Evolutionary conservation across 1,140 invertebrate species (phyloP), one percentile per base, ranked within the genome.

Genomic region (Panagrolaimus sp.): DNA sequence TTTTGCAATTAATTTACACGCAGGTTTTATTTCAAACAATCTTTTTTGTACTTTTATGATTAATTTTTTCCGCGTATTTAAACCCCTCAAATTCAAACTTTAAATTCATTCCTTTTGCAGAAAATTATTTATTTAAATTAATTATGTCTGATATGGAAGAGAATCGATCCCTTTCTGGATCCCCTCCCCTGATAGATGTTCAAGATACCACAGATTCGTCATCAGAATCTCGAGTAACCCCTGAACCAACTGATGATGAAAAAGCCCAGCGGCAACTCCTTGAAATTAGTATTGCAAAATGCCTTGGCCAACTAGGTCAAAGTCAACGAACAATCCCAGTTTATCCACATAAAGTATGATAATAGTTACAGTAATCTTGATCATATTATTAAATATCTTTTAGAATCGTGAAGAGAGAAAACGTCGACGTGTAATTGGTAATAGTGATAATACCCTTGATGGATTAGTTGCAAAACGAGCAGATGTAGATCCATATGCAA

Each of bases 401-500:
- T 28, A 58, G 52, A 21, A 58, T 28, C 52, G 52, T 58, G 52
- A 72, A 45, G 72, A 73, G 44, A 63, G 74, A 10, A 76, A 76
- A 67, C 45, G 78, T 44, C 67, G 81, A 45, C 69, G 81, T 10
- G 66, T 78, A 44, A 67, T 76, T 26, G 78, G 71, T 1, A 81
- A 81, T 70, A 28, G 67, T 24, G 81, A 78, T 52, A 82, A 82
- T 69, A 82, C 80, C 8, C 66, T 82, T 4, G 80, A 82, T 69
- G 80, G 80, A 15, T 58, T 82, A 6, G 80, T 82, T n/a, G 80
- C 80, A 15, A 73, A 81, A 43, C 71, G 76, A 58, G 79, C 72
- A 38, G 81, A 83, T 47, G 55, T 79, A 17, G 76, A 77, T 43
- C 81, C 80, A 24, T 68, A 74, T n/a, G 67, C 70, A 32, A 81